Conservation (phyloP, 53 echinoderm and acorn worm genomes). For the Paracentrotus lividus region DNA sequence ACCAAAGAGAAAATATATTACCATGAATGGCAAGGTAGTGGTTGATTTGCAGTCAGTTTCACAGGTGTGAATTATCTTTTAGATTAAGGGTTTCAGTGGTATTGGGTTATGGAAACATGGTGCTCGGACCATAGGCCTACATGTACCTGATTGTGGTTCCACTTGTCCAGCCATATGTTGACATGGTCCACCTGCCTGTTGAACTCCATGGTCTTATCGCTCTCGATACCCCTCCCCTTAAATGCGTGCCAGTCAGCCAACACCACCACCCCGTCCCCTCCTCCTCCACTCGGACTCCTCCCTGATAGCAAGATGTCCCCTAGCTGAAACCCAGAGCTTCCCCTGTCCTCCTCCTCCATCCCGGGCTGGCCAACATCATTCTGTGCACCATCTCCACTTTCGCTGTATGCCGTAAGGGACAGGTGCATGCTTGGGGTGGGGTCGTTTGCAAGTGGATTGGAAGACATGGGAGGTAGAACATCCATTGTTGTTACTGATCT, state of each 20-base stretch:
- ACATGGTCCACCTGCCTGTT: constrained; percentile 94
- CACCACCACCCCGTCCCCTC: constrained; percentile 58
- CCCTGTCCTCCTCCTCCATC: constrained; percentile 13
- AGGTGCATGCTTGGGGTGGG: constrained; percentile 39
- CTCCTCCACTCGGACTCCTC: constrained; percentile 10
- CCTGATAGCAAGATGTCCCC: constrained; percentile 62
- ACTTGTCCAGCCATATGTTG: constrained; percentile 92
- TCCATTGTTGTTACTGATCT: constrained; percentile 29
- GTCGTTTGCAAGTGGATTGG: constrained; percentile 58
- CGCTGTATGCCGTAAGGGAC: not conserved
- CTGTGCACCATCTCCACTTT: constrained; percentile 7
- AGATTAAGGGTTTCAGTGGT: too few species aligned
- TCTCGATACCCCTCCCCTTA: constrained; percentile 77
- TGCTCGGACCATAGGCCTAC: too few species aligned
- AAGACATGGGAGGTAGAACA: constrained; percentile 34
- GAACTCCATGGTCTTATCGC: constrained; percentile 85
- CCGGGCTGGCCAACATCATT: not conserved
- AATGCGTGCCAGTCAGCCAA: constrained; percentile 86
- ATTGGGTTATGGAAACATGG: too few species aligned
- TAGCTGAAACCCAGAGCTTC: constrained; percentile 37
- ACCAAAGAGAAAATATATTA: too few species aligned
- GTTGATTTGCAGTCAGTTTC: too few species aligned
- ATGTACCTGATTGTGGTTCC: constrained; percentile 95
- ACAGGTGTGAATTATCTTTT: too few species aligned
- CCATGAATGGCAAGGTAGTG: too few species aligned